A percentile compares a stretch with the other conserved stretches of the same genome.
Evolutionary conservation across 2,888 invertebrate genomes (phyloP).

Genomic region (Camponotus fellah): DNA sequence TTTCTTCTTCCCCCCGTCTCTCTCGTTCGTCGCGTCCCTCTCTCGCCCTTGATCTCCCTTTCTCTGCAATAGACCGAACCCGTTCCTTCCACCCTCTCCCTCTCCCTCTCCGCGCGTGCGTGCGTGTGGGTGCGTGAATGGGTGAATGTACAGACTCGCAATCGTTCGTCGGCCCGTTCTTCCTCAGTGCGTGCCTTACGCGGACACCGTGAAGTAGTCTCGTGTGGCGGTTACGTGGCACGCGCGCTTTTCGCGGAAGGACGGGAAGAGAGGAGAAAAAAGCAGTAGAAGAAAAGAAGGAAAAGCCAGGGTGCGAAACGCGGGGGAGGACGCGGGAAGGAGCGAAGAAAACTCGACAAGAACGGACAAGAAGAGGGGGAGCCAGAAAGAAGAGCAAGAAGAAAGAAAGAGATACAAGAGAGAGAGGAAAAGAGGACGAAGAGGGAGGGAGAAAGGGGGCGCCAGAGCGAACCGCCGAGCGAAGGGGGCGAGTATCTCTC

Average conservation of each 20-base stretch:
- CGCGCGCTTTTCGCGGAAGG: slow-evolving; percentile 32
- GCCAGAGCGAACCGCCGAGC: slow-evolving; percentile 8
- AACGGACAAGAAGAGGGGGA: background rate
- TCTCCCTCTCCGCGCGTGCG: slow-evolving; percentile 14
- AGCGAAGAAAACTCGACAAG: background rate
- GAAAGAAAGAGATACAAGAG: background rate
- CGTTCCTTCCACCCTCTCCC: slow-evolving; percentile 8
- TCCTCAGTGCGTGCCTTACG: slow-evolving; percentile 78
- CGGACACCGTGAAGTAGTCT: slow-evolving; percentile 67
- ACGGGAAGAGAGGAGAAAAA: background rate
- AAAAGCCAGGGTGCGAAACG: background rate
- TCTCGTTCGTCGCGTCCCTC: slow-evolving; percentile 56
- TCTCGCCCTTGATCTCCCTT: slow-evolving; percentile 55
- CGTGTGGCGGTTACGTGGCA: slow-evolving; percentile 67
- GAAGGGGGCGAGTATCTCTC: slow-evolving; percentile 7
- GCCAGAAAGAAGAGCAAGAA: background rate
- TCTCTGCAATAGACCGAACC: slow-evolving; percentile 50
- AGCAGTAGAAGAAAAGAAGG: background rate
- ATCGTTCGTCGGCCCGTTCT: slow-evolving; percentile 72
- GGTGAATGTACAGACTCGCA: slow-evolving; percentile 68
- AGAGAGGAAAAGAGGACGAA: background rate
- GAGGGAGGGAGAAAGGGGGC: background rate
- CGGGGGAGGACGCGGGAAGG: background rate
- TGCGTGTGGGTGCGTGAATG: slow-evolving; percentile 57
- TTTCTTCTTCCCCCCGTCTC: slow-evolving; percentile 54